Evolutionary conservation across 35 echinoderm and acorn worm genomes (phyloP).

Genomic region (Nesometra sesokonis): DNA sequence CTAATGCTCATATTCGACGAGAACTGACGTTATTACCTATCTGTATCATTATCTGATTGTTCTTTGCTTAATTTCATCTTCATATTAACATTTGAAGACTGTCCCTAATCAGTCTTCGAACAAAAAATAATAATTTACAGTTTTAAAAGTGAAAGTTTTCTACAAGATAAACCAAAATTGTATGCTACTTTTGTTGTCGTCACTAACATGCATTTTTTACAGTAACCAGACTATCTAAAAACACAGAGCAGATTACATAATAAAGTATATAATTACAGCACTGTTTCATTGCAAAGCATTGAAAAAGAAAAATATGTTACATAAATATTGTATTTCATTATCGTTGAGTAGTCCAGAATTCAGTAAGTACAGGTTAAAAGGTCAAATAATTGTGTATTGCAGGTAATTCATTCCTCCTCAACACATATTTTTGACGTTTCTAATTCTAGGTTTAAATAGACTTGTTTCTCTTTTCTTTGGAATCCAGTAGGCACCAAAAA

Average conservation of each 20-base stretch:
- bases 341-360: not conserved
- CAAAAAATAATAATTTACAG: not conserved
- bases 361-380: not conserved
- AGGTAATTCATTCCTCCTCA: not conserved
- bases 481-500: not conserved
- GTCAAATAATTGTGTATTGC: not conserved
- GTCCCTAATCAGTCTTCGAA: not conserved
- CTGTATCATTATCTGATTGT: not conserved
- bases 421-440: not conserved
- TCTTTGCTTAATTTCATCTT: not conserved
- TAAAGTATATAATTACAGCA: not conserved
- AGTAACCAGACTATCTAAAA: no score
- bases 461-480: not conserved
- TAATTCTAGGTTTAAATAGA: not conserved
- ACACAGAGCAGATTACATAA: not conserved
- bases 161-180: not conserved
- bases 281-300: not conserved
- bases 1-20: not conserved
- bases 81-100: not conserved
- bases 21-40: not conserved
- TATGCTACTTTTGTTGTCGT: no score
- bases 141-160: not conserved
- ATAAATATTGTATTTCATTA: not conserved
- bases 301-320: not conserved
- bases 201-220: no score